Percentiles rank a stretch among this genome's conserved stretches.
These are phyloP conservation scores for Anoplius nigerrimus DNA, from an alignment of 2,888 invertebrate species.

Conservation along the genomic window DNA sequence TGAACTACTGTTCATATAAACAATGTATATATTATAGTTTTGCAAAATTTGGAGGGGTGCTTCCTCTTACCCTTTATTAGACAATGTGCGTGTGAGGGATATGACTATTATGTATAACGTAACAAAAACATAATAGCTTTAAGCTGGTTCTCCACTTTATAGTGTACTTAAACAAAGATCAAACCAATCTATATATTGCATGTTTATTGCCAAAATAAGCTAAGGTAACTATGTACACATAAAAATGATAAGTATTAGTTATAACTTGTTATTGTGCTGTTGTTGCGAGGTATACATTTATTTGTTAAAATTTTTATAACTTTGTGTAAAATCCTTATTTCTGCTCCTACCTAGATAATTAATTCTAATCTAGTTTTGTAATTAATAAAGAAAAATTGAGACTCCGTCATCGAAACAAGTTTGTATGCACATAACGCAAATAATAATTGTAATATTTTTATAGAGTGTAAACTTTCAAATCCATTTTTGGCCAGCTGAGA, in stretches of 20 bases:
- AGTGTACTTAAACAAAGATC: constrained; percentile 28
- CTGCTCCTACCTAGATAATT: constrained; percentile 59
- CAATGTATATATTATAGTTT: not conserved
- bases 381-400: constrained; percentile 59
- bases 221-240: constrained; percentile 51
- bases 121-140: constrained; percentile 45
- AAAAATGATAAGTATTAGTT: constrained; percentile 51
- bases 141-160: constrained; percentile 55
- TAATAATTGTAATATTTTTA: constrained; percentile 65
- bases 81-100: constrained; percentile 39
- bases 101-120: constrained; percentile 45
- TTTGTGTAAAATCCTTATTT: constrained; percentile 66
- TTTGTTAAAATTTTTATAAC: constrained; percentile 55
- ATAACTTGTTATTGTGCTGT: constrained; percentile 62
- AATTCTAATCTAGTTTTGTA: constrained; percentile 63
- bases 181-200: constrained; percentile 48
- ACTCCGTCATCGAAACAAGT: constrained; percentile 49
- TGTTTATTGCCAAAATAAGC: constrained; percentile 57
- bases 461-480: constrained; percentile 62
- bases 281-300: constrained; percentile 60
- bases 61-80: constrained; percentile 49
- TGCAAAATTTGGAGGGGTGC: constrained; percentile 52
- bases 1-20: too few relatives aligned
- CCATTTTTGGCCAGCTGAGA: constrained; percentile 64
- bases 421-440: constrained; percentile 50